Evolutionary conservation across 2,888 invertebrate genomes (phyloP), one percentile per base, ranked within the genome.

Genomic region (Philaethria dido): DNA sequence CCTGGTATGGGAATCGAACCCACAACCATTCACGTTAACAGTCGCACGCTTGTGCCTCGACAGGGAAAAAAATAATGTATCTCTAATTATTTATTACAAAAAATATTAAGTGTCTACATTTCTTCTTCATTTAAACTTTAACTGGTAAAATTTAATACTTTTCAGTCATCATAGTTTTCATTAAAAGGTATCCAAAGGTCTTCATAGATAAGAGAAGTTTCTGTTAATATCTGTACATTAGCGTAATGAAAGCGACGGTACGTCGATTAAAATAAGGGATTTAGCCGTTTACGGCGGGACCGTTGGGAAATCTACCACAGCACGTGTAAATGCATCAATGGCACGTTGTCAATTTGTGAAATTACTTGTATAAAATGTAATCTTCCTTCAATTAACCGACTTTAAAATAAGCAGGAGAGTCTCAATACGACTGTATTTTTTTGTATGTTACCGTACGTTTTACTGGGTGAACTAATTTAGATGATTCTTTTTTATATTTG

Each of bases 221-320:
- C 39, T 39, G 39, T 39, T 13, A 39, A 39, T 39, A 13, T 39
- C 13, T 1, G 13, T 39, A 39, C 39, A 39, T 39, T 39, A 39
- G 13, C 39, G 11, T 39, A 39, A 39, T 39, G 33, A 33, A 1
- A 33, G 13, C 39, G 11, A 39, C 13, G 2, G 39, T 39, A 39
- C 39, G 39, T 39, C 39, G 39, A 39, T 39, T 39, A 39, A 13
- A 39, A 39, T 39, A 39, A 39, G 13, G 39, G 13, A 39, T 39
- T 39, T 39, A 39, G 13, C 39, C 39, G 42, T 62, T 42, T 47
- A 42, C 36, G 11, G 57, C n/a, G 13, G 8, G 16, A 13, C 64
- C 64, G 20, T 16, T 13, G 64, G 64, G 59, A 64, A 64, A 59
- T 64, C 64, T 50, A 42, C 48, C 48, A 39, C 18, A 50, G 48